These are phyloP conservation scores for Xenus cinereus DNA, from an alignment of 2,113 vertebrate genomes.

Conservation along the genomic window DNA sequence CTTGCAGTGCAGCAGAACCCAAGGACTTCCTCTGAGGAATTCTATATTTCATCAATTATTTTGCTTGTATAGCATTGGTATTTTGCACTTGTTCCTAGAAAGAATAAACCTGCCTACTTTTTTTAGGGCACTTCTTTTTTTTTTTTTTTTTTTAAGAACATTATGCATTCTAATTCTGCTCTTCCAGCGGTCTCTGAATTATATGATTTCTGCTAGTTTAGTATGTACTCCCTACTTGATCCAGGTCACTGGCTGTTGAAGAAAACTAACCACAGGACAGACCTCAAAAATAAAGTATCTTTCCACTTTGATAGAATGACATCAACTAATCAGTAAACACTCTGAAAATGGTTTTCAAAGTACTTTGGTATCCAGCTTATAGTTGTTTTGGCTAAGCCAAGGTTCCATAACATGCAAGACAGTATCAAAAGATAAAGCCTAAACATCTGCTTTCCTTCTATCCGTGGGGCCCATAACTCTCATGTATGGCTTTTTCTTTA, in stretches of 20 bases:
- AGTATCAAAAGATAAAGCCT: background rate
- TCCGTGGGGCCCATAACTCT: background rate
- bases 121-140: background rate
- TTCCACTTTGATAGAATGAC: background rate
- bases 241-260: background rate
- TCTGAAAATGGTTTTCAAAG: background rate
- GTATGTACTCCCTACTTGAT: background rate
- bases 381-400: background rate
- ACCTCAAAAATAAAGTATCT: background rate
- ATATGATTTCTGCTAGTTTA: background rate
- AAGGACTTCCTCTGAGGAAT: background rate
- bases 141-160: background rate
- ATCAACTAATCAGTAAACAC: background rate
- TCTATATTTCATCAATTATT: background rate
- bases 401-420: background rate
- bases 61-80: background rate
- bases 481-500: background rate
- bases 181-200: background rate
- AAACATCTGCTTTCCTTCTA: background rate
- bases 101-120: background rate
- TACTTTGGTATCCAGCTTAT: background rate
- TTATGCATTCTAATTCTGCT: background rate
- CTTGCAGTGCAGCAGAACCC: background rate
- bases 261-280: background rate
- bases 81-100: background rate